Evolutionary conservation across 2,797 vertebrate genomes (phyloP), one percentile per base, ranked within the genome.

Genomic region (Xenops minutus): DNA sequence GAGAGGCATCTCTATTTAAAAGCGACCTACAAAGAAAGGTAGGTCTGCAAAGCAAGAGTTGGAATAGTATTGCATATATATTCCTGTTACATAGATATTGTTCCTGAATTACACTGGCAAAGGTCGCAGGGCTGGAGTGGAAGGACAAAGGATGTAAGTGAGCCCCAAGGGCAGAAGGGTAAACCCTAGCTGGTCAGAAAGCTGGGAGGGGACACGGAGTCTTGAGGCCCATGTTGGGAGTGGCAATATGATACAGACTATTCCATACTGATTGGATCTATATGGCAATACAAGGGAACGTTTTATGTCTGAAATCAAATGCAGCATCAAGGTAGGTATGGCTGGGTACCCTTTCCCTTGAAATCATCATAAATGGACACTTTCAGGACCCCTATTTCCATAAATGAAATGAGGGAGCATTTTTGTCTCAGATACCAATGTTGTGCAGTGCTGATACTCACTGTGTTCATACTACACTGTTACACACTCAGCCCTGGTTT

Each of bases 21-120:
- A 84, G 2, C 87, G 69, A 39, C 46, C 69, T 61, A 41, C 46
- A 61, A 75, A 84, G 69, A 54, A 59, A 72, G 52, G 86, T 0
- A 49, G 32, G 34, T 54, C 69, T 92, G 32, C 29, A 75, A 64
- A 64, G 66, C 54, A 84, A 18, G 1, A 36, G 29, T 3, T n/a
- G 36, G 16, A 37, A 41, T 2, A 34, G 8, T 9, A 27, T 14
- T 51, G 44, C 1, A 2, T 27, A 6, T 6, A 2, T 36, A 36
- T 30, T 75, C 71, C 73, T 69, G 54, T 30, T 24, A 58, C 19
- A 24, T 0, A 66, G 59, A 24, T 24, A 68, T 4, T 85, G 49
- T 44, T 81, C 27, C 72, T 73, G 63, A 37, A 73, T 34, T 43
- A 5, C 0, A 14, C 0, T 66, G 63, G 48, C 23, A 63, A 80